phyloP scores from a whole-genome alignment of 2,113 vertebrate genomes.

The Chitala chitala region DNA sequence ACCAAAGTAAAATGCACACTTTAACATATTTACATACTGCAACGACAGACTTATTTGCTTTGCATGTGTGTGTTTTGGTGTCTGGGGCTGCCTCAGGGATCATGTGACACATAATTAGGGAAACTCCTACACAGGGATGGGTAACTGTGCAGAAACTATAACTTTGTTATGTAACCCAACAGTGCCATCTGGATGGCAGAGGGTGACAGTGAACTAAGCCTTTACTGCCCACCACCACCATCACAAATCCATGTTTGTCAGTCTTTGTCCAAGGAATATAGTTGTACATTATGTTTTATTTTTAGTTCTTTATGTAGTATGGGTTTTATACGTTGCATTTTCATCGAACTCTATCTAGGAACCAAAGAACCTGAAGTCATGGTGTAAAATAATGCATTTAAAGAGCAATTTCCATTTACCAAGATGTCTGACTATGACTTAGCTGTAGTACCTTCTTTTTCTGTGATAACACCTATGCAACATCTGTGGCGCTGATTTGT shows the following conservation, averaged over 20 bases:
- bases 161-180: constrained; percentile 21
- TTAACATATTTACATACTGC: background rate
- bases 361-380: background rate
- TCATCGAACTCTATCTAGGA: no score
- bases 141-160: background rate
- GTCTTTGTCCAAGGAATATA: background rate
- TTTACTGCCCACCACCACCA: background rate
- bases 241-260: background rate
- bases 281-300: no score
- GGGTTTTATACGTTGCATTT: no score
- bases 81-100: background rate
- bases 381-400: background rate
- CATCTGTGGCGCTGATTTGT: background rate
- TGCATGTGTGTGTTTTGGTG: constrained; percentile 17
- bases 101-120: background rate
- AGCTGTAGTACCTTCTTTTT: background rate
- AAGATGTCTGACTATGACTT: no score
- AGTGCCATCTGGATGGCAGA: constrained; percentile 16
- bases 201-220: background rate
- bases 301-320: background rate
- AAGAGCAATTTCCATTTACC: no score
- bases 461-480: background rate
- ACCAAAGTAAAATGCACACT: background rate
- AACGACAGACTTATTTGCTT: constrained; percentile 1
- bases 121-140: background rate